Conservation (phyloP, 1,140 invertebrate species). For the Lepidostoma basale region DNA sequence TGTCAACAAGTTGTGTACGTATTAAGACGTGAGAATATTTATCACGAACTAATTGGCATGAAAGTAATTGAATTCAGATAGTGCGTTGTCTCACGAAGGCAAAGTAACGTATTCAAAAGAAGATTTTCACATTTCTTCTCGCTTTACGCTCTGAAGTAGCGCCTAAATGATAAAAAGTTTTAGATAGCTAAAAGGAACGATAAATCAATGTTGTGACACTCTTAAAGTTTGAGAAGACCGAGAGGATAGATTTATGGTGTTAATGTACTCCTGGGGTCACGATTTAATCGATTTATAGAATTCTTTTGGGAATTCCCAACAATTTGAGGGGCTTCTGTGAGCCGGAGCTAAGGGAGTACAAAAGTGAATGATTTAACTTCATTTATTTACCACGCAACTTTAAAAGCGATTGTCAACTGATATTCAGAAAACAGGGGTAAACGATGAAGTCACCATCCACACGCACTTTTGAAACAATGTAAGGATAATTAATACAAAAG, state of each 20-base stretch:
- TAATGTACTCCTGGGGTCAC: constrained; percentile 33
- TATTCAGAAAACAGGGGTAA: too few species aligned
- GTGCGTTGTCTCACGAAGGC: background rate
- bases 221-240: constrained; percentile 33
- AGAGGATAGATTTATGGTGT: constrained; percentile 39
- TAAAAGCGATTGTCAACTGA: too few species aligned
- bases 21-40: too few species aligned
- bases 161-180: constrained; percentile 43
- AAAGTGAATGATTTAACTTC: background rate
- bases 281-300: constrained; percentile 43
- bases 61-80: too few species aligned
- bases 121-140: constrained; percentile 4
- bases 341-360: background rate
- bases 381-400: too few species aligned
- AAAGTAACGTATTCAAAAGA: constrained; percentile 1
- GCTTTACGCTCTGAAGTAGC: constrained; percentile 21
- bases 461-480: too few species aligned
- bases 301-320: background rate
- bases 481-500: too few species aligned
- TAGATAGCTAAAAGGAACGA: constrained; percentile 40
- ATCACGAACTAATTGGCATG: too few species aligned
- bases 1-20: too few species aligned
- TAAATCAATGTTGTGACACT: constrained; percentile 45
- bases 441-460: too few species aligned
- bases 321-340: background rate